Conservation (phyloP, 2,113 vertebrate species). For the Hemichromis elongatus region DNA sequence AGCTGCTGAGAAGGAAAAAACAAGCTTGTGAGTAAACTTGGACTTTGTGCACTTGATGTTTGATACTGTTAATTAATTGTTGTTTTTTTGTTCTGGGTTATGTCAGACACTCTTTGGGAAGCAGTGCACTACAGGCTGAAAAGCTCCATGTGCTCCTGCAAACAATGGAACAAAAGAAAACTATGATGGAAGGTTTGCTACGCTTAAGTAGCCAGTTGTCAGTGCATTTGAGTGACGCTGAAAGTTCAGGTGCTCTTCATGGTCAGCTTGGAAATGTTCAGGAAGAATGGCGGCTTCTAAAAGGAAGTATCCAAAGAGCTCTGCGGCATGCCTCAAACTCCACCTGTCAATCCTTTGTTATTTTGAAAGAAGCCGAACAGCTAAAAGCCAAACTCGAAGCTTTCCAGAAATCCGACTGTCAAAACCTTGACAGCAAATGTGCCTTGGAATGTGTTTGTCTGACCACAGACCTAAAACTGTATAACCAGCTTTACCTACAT, state of each 20-base stretch:
- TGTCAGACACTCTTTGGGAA: conserved; percentile 72
- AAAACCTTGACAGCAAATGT: conserved; percentile 34
- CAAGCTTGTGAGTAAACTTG: conserved; percentile 79
- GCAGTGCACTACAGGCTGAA: conserved; percentile 68
- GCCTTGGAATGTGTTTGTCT: conserved; percentile 42
- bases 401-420: conserved; percentile 44
- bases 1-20: conserved; percentile 72
- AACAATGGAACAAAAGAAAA: conserved; percentile 70
- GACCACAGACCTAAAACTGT: conserved; percentile 70
- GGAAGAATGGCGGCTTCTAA: conserved; percentile 76
- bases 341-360: conserved; percentile 58
- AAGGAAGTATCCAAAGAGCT: conserved; percentile 72
- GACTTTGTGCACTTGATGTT: neutral
- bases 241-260: conserved; percentile 74
- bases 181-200: conserved; percentile 68
- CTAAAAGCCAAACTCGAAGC: conserved; percentile 68
- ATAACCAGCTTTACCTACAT: conserved; percentile 64
- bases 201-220: conserved; percentile 71
- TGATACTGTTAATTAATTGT: neutral
- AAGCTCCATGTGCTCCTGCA: conserved; percentile 73
- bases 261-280: conserved; percentile 79
- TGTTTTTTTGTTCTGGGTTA: neutral
- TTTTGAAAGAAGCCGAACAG: conserved; percentile 65
- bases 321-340: conserved; percentile 66
- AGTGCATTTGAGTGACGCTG: conserved; percentile 66